Percentiles rank a stretch among this genome's conserved stretches.
Conservation (phyloP, 2,113 vertebrate genomes). For the Mungos mungo region DNA sequence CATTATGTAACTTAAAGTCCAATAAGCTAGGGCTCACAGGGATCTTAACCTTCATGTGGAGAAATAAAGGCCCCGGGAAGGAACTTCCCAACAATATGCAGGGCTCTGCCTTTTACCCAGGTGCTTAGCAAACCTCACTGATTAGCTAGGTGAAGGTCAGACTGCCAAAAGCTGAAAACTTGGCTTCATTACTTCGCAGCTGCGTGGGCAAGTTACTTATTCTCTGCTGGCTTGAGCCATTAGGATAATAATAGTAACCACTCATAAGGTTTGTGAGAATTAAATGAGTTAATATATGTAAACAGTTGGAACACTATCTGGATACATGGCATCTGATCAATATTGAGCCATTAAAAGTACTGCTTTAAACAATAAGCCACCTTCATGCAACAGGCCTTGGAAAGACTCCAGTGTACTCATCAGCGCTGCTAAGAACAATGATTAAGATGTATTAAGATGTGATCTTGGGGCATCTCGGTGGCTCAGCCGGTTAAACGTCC, state of each 20-base stretch:
- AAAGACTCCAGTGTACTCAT: neutral
- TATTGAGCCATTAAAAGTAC: neutral
- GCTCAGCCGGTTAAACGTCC: no score
- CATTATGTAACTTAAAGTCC: constrained; percentile 6
- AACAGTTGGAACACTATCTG: neutral
- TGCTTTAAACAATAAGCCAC: neutral
- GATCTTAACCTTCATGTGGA: neutral
- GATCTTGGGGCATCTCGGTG: neutral
- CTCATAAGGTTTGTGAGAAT: neutral
- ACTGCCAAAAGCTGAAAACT: neutral
- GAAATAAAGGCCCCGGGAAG: neutral
- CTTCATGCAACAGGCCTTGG: neutral
- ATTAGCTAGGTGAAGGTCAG: neutral
- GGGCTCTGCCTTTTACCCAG: neutral
- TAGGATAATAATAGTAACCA: neutral
- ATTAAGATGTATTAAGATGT: neutral
- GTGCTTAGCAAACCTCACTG: neutral
- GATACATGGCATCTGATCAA: neutral
- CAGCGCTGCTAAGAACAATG: neutral
- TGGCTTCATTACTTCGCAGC: neutral
- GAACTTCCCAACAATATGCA: constrained; percentile 14
- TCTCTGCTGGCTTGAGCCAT: neutral
- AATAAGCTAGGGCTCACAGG: neutral
- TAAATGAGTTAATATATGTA: neutral
- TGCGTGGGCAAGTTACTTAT: neutral